These are phyloP conservation scores for Dryobates pubescens DNA, from an alignment of 2,797 vertebrate species.

Conservation along the genomic window DNA sequence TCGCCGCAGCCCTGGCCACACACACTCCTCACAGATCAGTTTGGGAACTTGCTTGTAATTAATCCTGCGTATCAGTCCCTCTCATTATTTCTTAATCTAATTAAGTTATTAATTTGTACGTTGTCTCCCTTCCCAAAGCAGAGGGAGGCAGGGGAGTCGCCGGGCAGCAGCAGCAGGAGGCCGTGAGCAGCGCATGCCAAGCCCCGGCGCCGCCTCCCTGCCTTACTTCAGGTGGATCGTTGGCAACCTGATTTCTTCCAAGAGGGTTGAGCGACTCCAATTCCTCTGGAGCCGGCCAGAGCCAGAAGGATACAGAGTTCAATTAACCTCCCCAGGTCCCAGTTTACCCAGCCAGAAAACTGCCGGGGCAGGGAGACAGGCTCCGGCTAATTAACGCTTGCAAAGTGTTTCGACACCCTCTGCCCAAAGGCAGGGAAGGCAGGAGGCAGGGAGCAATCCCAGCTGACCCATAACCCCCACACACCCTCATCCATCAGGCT, in stretches of 20 bases:
- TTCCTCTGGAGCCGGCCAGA: neutral
- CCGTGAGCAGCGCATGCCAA: neutral
- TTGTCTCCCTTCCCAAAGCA: neutral
- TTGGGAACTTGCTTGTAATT: conserved; percentile 67
- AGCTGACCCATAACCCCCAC: neutral
- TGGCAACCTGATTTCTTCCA: neutral
- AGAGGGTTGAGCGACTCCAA: neutral
- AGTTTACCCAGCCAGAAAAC: conserved; percentile 22
- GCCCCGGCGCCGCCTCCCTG: neutral
- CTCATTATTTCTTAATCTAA: conserved; percentile 63
- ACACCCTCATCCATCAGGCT: neutral
- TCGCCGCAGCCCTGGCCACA: neutral
- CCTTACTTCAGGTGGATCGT: neutral
- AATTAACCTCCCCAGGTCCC: neutral
- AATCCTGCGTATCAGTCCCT: conserved; percentile 20
- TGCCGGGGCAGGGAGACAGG: neutral
- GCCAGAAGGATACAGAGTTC: conserved; percentile 19
- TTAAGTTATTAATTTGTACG: conserved; percentile 37
- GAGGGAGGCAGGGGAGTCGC: neutral
- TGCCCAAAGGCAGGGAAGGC: neutral
- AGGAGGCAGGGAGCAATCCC: neutral
- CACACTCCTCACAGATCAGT: conserved; percentile 27
- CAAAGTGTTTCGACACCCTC: neutral
- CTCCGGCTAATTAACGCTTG: conserved; percentile 27
- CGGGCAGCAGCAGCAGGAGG: fast-evolving